phyloP scores from a whole-genome alignment of 1,140 invertebrate genomes.

The Pseudomyrmex sp. region DNA sequence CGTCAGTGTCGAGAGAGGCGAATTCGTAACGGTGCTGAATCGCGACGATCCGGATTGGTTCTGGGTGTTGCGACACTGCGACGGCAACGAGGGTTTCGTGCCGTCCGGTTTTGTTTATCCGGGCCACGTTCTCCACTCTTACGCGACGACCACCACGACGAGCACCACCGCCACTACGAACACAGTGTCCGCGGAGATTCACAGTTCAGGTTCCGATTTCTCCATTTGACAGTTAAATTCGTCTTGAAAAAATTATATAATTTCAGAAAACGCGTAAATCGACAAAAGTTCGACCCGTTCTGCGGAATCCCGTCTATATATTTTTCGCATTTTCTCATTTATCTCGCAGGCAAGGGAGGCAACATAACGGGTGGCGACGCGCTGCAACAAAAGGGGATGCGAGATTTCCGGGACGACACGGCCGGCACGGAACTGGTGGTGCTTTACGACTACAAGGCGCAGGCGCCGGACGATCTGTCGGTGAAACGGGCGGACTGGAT shows the following conservation, averaged over 20 bases:
- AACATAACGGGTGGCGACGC: constrained; percentile 76
- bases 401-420: constrained; percentile 83
- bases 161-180: constrained; percentile 78
- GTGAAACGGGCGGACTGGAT: constrained; percentile 97
- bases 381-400: constrained; percentile 82
- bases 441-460: constrained; percentile 97
- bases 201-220: constrained; percentile 77
- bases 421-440: constrained; percentile 95
- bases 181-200: constrained; percentile 75
- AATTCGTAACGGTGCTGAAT: constrained; percentile 97
- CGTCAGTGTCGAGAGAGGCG: constrained; percentile 95
- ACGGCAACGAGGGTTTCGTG: constrained; percentile 98
- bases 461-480: constrained; percentile 95
- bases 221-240: background rate
- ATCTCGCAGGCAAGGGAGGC: constrained; percentile 73
- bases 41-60: constrained; percentile 98
- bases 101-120: constrained; percentile 98
- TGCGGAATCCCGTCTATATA: background rate
- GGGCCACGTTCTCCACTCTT: constrained; percentile 85
- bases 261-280: background rate
- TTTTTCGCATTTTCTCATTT: background rate
- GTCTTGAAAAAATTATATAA: background rate
- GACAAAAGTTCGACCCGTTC: too few species aligned
- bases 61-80: constrained; percentile 94
- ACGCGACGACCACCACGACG: constrained; percentile 79